These are phyloP conservation scores for Tadarida brasiliensis DNA, from an alignment of 2,797 vertebrate genomes.

Conservation along the genomic window DNA sequence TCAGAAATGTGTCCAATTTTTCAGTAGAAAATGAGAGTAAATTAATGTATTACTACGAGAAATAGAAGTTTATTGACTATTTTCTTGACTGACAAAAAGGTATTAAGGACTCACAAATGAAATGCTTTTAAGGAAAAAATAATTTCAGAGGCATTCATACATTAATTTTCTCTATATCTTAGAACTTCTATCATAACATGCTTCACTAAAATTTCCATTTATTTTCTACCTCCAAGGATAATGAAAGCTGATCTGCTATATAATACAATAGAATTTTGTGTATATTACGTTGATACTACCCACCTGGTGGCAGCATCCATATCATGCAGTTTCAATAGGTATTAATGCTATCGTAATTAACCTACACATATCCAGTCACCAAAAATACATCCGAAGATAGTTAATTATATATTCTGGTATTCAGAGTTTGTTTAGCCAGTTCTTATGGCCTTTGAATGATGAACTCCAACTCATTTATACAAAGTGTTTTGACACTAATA, in stretches of 20 bases:
- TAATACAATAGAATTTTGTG: neutral
- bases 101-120: constrained; percentile 59
- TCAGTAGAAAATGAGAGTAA: neutral
- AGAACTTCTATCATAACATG: constrained; percentile 42
- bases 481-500: neutral
- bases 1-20: neutral
- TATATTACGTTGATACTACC: neutral
- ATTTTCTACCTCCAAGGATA: neutral
- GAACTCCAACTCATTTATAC: constrained; percentile 1
- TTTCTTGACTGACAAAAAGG: constrained; percentile 63
- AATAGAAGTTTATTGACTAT: constrained; percentile 67
- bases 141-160: constrained; percentile 18
- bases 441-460: neutral
- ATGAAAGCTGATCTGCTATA: constrained; percentile 11
- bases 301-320: neutral
- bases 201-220: constrained; percentile 59
- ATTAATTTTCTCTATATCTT: constrained; percentile 56
- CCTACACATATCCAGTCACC: neutral
- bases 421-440: neutral
- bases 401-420: neutral
- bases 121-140: constrained; percentile 14
- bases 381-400: neutral
- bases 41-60: constrained; percentile 47
- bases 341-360: neutral
- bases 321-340: neutral